These are phyloP conservation scores for Caenorhabditis drosophilae DNA, from an alignment of 2,888 invertebrate species.

Conservation along the genomic window DNA sequence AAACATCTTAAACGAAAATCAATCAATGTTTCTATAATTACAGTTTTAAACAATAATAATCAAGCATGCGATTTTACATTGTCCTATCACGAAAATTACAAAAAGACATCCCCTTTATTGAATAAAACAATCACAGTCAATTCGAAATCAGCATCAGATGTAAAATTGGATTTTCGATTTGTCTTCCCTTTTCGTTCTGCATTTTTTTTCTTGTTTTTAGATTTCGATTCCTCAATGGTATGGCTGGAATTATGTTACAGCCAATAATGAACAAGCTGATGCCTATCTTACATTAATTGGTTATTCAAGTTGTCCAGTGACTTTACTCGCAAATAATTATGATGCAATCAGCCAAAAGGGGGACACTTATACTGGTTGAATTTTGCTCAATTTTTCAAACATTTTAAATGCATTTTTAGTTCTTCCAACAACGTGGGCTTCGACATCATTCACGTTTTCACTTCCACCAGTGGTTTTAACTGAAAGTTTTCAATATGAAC, in stretches of 20 bases:
- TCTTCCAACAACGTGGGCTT: constrained; percentile 37
- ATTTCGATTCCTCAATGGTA: constrained; percentile 37
- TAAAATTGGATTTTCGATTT: no score
- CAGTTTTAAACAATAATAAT: constrained; percentile 39
- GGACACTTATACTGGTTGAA: constrained; percentile 47
- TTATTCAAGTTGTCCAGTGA: constrained; percentile 36
- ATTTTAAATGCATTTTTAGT: constrained; percentile 44
- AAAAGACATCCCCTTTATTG: constrained; percentile 10
- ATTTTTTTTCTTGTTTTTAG: no score
- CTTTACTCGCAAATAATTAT: constrained; percentile 47
- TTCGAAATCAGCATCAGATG: no score
- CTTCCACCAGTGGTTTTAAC: constrained; percentile 25
- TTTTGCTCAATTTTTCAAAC: background rate
- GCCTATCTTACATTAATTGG: constrained; percentile 30
- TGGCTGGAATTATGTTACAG: constrained; percentile 42
- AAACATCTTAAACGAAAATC: no score
- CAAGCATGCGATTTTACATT: constrained; percentile 31
- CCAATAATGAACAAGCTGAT: constrained; percentile 23
- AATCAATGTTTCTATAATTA: background rate
- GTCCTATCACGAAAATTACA: constrained; percentile 27
- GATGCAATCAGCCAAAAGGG: constrained; percentile 43
- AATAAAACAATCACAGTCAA: no score
- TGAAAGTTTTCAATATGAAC: constrained; percentile 34
- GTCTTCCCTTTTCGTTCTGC: no score
- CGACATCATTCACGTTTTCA: constrained; percentile 42